Evolutionary conservation across 92 coral and sea anemone species (phyloP), one percentile per base, ranked within the genome.

Genomic region (Pocillopora meandrina): DNA sequence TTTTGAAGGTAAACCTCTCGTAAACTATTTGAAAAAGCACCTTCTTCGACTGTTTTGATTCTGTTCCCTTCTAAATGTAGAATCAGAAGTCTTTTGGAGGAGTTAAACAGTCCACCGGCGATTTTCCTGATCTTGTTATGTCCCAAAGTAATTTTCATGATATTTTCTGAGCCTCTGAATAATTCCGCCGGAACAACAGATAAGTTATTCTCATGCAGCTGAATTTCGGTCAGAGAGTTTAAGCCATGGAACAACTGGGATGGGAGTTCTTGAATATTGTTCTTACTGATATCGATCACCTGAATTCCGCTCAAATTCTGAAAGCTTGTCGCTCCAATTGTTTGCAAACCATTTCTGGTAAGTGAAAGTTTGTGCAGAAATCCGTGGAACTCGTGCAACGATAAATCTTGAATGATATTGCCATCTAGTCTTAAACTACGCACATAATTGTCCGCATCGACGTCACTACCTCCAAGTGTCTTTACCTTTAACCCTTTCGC

Each of bases 231-330:
- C 75, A 71, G 47, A 2, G 75, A 36, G 75, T 6, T 71, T 18
- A 71, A 71, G 1, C 75, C 59, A 5, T 71, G 75, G 58, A 71
- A 47, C 75, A 71, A 58, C 4, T 42, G 52, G 9, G 72, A 19
- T 0, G 72, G 72, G 13, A 68, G 34, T 12, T 68, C 49, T 12
- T 33, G 5, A 52, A 70, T 34, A n/a, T 35, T 70, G 9, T 70
- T 47, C 14, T 18, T 47, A 58, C 57, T 71, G 6, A 71, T 23
- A 42, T 71, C 57, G 18, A 71, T 71, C 59, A 26, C 26, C n/a
- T 71, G 75, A 71, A 71, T 47, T 71, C 75, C 75, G 56, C 10
- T 47, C 59, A 71, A 71, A 71, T 35, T 16, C 26, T 17, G 75
- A 47, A 71, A 71, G 47, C 75, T 36, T 1, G 59, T 2, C 0